Conservation (phyloP, 2,888 invertebrate species). For the Agonopterix subpropinquella region DNA sequence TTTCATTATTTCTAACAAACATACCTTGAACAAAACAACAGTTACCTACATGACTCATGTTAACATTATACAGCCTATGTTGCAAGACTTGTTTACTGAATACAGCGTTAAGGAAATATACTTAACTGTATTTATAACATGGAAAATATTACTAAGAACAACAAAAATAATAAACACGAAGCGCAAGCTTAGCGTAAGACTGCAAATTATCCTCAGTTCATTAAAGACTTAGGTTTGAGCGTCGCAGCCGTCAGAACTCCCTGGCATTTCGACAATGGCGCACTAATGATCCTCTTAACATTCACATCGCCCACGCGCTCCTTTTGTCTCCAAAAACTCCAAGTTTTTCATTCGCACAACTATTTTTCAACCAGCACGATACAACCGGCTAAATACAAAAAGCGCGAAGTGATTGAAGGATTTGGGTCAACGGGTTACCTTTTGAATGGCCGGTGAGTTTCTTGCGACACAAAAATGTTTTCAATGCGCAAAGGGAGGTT, state of each 20-base stretch:
- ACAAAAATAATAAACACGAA: too few species aligned
- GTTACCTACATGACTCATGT: too few species aligned
- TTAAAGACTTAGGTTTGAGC: conserved; percentile 25
- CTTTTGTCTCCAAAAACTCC: conserved; percentile 66
- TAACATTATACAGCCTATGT: too few species aligned
- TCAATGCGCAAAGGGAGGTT: conserved; percentile 29
- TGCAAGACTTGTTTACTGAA: too few species aligned
- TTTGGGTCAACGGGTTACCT: conserved; percentile 58
- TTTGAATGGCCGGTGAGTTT: conserved; percentile 26
- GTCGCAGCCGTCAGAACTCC: conserved; percentile 20
- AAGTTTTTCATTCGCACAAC: conserved; percentile 55
- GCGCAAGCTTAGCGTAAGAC: neutral
- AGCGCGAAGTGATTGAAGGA: conserved; percentile 52
- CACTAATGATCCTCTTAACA: conserved; percentile 70
- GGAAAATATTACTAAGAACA: too few species aligned
- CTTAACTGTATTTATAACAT: too few species aligned
- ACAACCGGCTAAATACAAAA: conserved; percentile 33
- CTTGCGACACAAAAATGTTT: conserved; percentile 39
- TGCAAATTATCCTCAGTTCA: conserved; percentile 2
- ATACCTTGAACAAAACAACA: too few species aligned
- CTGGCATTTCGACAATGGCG: conserved; percentile 60
- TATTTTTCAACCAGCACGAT: conserved; percentile 66
- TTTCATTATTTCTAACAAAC: too few species aligned
- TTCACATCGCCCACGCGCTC: conserved; percentile 64
- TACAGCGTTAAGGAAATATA: too few species aligned